phyloP scores from a whole-genome alignment of 2,113 vertebrate species.

The Chascanopsetta lugubris region DNA sequence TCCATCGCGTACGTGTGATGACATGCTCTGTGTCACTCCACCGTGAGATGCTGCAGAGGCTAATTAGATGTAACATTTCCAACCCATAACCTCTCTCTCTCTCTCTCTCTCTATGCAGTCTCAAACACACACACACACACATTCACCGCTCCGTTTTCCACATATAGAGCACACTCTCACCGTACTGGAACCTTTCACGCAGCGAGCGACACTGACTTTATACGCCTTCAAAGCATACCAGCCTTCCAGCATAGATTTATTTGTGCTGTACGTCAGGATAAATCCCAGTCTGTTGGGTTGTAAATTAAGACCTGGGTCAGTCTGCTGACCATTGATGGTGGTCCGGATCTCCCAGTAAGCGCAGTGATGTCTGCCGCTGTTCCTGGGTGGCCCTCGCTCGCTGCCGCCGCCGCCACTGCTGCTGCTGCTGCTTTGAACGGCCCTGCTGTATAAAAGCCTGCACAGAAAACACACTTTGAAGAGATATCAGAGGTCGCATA shows the following conservation, averaged over 20 bases:
- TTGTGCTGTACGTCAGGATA: slow-evolving; percentile 66
- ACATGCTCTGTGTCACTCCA: too few species aligned
- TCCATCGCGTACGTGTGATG: not conserved
- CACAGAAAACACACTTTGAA: slow-evolving; percentile 46
- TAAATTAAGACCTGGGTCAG: slow-evolving; percentile 72
- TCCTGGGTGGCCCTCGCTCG: slow-evolving; percentile 80
- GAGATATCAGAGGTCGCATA: slow-evolving; percentile 36
- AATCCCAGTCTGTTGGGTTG: slow-evolving; percentile 61
- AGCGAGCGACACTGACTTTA: slow-evolving; percentile 32
- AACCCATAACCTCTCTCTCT: not conserved
- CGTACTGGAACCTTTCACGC: slow-evolving; percentile 37
- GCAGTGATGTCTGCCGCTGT: slow-evolving; percentile 43
- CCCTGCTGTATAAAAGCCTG: slow-evolving; percentile 29
- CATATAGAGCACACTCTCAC: slow-evolving; percentile 31
- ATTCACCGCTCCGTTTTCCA: slow-evolving; percentile 9
- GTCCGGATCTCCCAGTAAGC: slow-evolving; percentile 66
- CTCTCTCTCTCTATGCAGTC: not conserved
- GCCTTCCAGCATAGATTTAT: slow-evolving; percentile 66
- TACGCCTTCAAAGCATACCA: slow-evolving; percentile 67
- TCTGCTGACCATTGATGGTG: slow-evolving; percentile 75
- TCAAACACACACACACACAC: slow-evolving; percentile 9
- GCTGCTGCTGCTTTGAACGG: slow-evolving; percentile 55
- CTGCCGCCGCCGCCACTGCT: too few species aligned
- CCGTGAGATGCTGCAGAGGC: not conserved
- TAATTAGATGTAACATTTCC: not conserved